Base-by-base conservation (phyloP, 2,113 vertebrate genomes). In the Xiphorhynchus elegans region DNA sequence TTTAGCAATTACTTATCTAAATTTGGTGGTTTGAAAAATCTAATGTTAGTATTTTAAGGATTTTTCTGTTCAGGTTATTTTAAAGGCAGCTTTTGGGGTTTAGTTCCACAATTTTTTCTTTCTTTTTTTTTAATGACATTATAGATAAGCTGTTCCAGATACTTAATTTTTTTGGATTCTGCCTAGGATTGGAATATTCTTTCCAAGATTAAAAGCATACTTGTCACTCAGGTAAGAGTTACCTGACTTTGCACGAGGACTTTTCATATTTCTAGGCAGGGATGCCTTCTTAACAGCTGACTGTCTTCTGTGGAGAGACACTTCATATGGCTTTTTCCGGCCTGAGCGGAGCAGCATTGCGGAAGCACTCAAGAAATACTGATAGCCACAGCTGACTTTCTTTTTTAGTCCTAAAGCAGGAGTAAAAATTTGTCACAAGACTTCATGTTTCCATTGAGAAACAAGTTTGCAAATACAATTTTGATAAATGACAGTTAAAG, bases 261-360 rank as follows among this genome's bases (percentile, higher is more conserved):
- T 13, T 67, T 21, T 59, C 50, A 0, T 1, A 6, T 11, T 16
- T 28, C 0, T 2, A 7, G 1, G 31, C 8, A 2, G 31, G 42
- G 4, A 1, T 37, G 2, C 1, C 6, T 7, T 37, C 55, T 13
- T 2, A 35, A 18, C 9, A n/a, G 17, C n/a, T n/a, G n/a, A 1
- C 11, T 0, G 10, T 5, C 6, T 63, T 77, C 8, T 1, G 9
- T 0, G 1, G 23, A 0, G 2, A 26, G 42, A 9, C 3, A 1
- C 2, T 42, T 67, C 31, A 13, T 20, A 60, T 0, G 60, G 59
- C 35, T 88, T 96, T 31, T 0, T 16, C 8, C 7, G 13, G 33
- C 95, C 89, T 15, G 96, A 96, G 69, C 96, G 95, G 46, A 96
- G 94, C 20, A 66, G 35, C 96, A 96, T 96, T 55, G 46, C 0